Percentiles rank a stretch among this genome's conserved stretches.
These are phyloP conservation scores for Parotia lawesii DNA, from an alignment of 2,113 vertebrate genomes.

Conservation along the genomic window DNA sequence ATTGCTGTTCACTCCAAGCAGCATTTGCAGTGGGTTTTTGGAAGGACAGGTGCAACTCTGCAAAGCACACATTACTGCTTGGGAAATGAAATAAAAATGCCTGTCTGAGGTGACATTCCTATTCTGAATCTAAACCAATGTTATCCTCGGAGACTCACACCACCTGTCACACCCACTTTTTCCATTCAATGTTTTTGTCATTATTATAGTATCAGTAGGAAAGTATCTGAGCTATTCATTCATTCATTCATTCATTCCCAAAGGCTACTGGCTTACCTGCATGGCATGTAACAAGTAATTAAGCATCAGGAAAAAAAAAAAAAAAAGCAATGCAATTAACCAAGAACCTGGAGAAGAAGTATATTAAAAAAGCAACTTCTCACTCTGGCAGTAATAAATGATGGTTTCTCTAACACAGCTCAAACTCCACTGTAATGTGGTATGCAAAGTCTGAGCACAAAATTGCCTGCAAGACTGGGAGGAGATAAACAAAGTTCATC, in stretches of 20 bases:
- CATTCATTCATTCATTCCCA: neutral
- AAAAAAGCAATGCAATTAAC: conserved; percentile 17
- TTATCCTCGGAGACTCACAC: neutral
- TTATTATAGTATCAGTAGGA: neutral
- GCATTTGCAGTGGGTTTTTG: neutral
- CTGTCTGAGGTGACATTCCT: neutral
- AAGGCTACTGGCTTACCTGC: conserved; percentile 5
- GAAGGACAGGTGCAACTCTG: neutral
- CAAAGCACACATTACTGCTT: neutral
- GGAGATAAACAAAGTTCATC: conserved; percentile 11
- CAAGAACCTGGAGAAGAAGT: neutral
- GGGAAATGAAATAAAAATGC: neutral
- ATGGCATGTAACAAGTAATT: neutral
- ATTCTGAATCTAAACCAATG: neutral
- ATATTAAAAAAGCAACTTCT: neutral
- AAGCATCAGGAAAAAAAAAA: neutral
- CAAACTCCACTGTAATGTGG: neutral
- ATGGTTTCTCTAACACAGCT: neutral
- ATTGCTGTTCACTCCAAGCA: neutral
- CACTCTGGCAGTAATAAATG: neutral
- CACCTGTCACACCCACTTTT: neutral
- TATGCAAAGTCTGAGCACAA: neutral
- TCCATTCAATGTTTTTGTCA: neutral
- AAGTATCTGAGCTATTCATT: neutral
- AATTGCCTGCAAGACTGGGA: conserved; percentile 18